Base-by-base conservation (phyloP, 1,140 invertebrate species). In the Spodoptera frugiperda region DNA sequence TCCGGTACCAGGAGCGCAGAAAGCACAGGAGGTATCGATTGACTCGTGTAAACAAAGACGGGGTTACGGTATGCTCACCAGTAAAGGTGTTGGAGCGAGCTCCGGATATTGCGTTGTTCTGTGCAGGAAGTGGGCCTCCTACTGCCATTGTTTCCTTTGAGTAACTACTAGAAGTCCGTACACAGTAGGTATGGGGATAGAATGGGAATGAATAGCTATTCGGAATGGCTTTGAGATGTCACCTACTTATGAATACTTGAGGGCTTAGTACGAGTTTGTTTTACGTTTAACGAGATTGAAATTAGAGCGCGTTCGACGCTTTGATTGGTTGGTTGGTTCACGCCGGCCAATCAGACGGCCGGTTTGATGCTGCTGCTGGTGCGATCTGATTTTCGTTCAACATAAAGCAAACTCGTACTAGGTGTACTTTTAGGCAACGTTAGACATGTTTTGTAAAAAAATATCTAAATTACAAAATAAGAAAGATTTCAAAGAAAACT, bases 61-160 rank as follows among this genome's bases (percentile, higher is more conserved):
- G 54, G 30, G 39, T 19, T 30, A 33, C 44, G 30, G 33, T 61
- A 33, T 70, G n/a, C 10, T 70, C 67, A 49, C 25, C 11, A 33
- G 19, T 17, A 44, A 21, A 70, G 76, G 59, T 70, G 67, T 68
- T 33, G 73, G 48, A 17, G 54, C 72, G 61, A 61, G 39, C 33
- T 15, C 78, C 74, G 78, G 78, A 80, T 80, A 80, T 80, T 80
- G 68, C 70, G 59, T 74, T 77, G 74, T 77, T 80, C 59, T 49
- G 17, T 12, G n/a, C 78, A 68, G 78, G 78, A 80, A 80, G 75
- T 19, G 12, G 11, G 30, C 48, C 67, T 30, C 48, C 57, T 51
- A 51, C 53, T 15, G 65, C 25, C 25, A 63, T 70, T 74, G 71
- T 67, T 49, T 67, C 44, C 25, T 49, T 49, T 46, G 9, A 39